phyloP scores from a whole-genome alignment of 1,140 invertebrate species.

The Rhagoletis zephyria region DNA sequence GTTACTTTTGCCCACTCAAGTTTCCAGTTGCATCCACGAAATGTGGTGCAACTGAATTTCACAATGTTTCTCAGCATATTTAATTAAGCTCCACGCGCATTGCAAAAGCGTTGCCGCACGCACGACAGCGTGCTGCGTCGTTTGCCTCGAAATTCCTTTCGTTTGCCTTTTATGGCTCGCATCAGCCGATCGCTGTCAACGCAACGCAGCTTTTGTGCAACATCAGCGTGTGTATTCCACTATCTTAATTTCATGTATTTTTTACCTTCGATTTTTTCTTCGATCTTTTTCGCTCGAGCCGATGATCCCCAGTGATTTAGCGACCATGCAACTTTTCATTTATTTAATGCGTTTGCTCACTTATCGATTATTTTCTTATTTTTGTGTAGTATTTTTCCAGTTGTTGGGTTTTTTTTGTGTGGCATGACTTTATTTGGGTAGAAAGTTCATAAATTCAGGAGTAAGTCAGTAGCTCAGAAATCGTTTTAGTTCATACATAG shows the following conservation, averaged over 20 bases:
- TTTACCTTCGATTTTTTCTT: background rate
- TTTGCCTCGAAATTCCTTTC: constrained; percentile 15
- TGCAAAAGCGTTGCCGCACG: background rate
- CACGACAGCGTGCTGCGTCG: background rate
- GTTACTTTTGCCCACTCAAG: background rate
- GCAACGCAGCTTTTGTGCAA: background rate
- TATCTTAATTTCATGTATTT: constrained; percentile 49
- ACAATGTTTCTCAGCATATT: background rate
- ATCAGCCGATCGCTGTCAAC: background rate
- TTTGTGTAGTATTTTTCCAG: background rate
- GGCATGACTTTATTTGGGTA: constrained; percentile 20
- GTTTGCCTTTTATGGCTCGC: constrained; percentile 34
- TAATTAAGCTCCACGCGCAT: background rate
- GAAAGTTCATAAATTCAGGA: constrained; percentile 8
- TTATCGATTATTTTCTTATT: background rate
- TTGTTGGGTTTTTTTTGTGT: background rate
- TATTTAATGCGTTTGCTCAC: background rate
- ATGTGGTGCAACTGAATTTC: background rate
- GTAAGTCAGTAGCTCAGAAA: background rate
- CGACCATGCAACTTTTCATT: background rate
- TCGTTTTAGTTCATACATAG: background rate
- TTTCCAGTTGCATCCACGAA: background rate
- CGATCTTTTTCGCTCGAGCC: background rate
- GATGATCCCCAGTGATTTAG: constrained; percentile 28
- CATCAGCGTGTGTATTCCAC: background rate